Conservation (phyloP, 1,140 invertebrate species). For the Acromyrmex charruanus region DNA sequence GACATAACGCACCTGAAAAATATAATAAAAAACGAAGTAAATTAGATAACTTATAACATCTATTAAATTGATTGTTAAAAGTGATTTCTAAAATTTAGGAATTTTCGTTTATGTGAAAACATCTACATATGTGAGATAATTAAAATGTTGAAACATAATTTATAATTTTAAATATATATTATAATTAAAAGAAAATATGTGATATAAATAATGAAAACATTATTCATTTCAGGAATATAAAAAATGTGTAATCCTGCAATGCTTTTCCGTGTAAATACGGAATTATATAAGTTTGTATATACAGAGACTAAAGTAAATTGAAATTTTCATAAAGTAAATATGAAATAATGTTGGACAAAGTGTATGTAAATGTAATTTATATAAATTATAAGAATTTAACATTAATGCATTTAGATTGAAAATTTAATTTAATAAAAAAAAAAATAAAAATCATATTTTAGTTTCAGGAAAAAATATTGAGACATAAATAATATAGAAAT, state of each 20-base stretch:
- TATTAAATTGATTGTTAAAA: neutral
- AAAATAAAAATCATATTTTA: neutral
- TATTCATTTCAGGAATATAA: neutral
- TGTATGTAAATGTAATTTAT: neutral
- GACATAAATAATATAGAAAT: neutral
- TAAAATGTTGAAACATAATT: conserved; percentile 4
- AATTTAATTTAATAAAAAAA: neutral
- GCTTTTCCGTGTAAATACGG: neutral
- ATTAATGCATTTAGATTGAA: neutral
- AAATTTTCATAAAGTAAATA: neutral
- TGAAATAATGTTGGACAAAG: neutral
- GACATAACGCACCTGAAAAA: neutral
- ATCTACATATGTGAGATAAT: neutral
- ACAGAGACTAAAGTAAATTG: neutral
- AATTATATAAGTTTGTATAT: neutral
- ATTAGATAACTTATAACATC: no score
- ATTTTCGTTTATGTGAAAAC: no score
- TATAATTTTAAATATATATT: neutral
- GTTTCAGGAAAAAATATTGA: neutral
- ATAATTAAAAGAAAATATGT: neutral
- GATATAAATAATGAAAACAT: neutral
- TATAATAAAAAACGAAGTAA: no score
- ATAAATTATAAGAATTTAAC: neutral
- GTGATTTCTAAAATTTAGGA: no score
- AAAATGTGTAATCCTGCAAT: neutral